Evolutionary conservation across 2,888 invertebrate genomes (phyloP).

Genomic region (Tenthredo distinguenda): DNA sequence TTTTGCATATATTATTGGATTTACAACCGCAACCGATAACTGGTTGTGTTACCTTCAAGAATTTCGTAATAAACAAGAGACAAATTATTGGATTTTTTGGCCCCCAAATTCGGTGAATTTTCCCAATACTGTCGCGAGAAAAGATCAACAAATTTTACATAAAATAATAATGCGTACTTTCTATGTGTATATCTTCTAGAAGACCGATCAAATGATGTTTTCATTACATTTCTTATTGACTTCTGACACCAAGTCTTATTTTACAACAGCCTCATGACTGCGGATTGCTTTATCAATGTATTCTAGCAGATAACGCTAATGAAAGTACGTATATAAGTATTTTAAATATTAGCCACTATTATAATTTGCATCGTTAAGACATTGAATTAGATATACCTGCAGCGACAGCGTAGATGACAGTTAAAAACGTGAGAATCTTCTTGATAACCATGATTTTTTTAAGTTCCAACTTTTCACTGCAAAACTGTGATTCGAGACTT

Average conservation of each 20-base stretch:
- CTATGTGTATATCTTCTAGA: not conserved
- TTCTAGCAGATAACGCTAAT: not conserved
- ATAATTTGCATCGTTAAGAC: not conserved
- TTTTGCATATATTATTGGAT: too few relatives aligned
- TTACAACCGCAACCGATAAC: not conserved
- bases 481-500: not conserved
- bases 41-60: not conserved
- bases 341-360: not conserved
- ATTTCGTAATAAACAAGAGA: not conserved
- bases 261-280: not conserved
- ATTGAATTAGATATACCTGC: not conserved
- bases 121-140: not conserved
- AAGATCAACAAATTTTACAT: not conserved
- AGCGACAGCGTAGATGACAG: not conserved
- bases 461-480: not conserved
- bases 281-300: constrained; percentile 2
- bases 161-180: not conserved
- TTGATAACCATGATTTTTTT: constrained; percentile 3
- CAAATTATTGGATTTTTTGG: not conserved
- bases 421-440: not conserved
- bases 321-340: not conserved
- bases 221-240: not conserved
- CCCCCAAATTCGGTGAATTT: not conserved
- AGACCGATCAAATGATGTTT: not conserved
- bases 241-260: not conserved